Base-by-base conservation (phyloP, 2,113 vertebrate genomes). In the Elephantulus edwardii region DNA sequence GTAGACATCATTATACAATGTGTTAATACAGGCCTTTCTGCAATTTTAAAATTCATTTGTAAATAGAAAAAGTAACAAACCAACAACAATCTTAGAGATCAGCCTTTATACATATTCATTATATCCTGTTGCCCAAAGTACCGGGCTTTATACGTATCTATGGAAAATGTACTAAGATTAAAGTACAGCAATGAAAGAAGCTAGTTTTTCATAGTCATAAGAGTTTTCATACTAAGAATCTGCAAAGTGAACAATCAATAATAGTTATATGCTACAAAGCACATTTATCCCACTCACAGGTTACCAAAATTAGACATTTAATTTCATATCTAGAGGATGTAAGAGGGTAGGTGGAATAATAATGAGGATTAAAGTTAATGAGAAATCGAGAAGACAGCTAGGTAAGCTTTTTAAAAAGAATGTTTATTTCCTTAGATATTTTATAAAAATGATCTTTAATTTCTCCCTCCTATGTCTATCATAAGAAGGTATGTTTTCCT, bases 381-480 rank as follows among this genome's bases (percentile, higher is more conserved):
- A 42, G 40, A 71, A 40, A 70, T 19, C 22, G 7, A 71, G 81
- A 87, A 85, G 33, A 2, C 46, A 33, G n/a, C 9, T 76, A 84
- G 38, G 24, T 60, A 24, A 62, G 30, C 17, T 52, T 83, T n/a
- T 28, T 1, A 44, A 35, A 50, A 60, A 84, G 35, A 89, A 60
- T 48, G 8, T 80, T 79, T 83, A 80, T 56, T 87, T 90, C 82
- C 52, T 38, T 76, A 86, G 86, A 83, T 1, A 35, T 48, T 76
- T 94, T 52, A 72, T 62, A 62, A 71, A 40, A 1, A 33, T n/a
- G n/a, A n/a, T 60, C 28, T 71, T 40, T 85, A 74, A 35, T 84
- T 82, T 79, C 80, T n/a, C 24, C 13, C 12, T 86, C 35, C 40
- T 64, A 8, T 62, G 62, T 77, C 12, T 68, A 58, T 89, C n/a